Percentiles rank a stretch among this genome's conserved stretches.
These are phyloP conservation scores for Pachypsylla venusta DNA, from an alignment of 1,140 invertebrate species.

Conservation along the genomic window DNA sequence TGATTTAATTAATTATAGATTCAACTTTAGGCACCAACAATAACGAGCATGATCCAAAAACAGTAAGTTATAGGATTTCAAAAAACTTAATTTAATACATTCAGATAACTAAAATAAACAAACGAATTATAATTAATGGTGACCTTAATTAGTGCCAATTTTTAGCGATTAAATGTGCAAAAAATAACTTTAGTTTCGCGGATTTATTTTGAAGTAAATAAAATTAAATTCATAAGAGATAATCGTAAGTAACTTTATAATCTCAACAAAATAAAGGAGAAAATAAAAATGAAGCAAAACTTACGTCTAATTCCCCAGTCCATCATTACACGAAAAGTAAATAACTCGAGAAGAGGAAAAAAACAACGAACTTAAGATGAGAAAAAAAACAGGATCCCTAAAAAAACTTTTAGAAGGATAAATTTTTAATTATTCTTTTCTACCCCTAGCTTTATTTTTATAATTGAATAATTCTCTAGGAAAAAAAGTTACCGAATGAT, in stretches of 20 bases:
- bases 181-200: too few species aligned
- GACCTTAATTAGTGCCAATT: too few species aligned
- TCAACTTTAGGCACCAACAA: too few species aligned
- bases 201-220: too few species aligned
- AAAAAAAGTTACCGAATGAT: slow-evolving; percentile 2
- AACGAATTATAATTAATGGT: too few species aligned
- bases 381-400: not conserved
- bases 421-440: not conserved
- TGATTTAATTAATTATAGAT: too few species aligned
- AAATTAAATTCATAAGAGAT: too few species aligned
- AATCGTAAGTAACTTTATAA: not conserved
- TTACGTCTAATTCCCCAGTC: slow-evolving; percentile 68
- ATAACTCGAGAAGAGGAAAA: not conserved
- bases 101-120: too few species aligned
- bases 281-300: slow-evolving; percentile 29
- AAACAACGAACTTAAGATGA: not conserved
- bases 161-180: too few species aligned
- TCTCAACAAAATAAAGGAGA: not conserved
- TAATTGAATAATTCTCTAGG: slow-evolving; percentile 4
- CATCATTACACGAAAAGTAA: slow-evolving; percentile 37
- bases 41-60: too few species aligned
- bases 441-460: not conserved
- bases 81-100: too few species aligned
- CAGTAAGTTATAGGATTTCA: too few species aligned
- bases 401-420: not conserved